Evolutionary conservation across 2,797 vertebrate genomes (phyloP), one percentile per base, ranked within the genome.

Genomic region (Tauraco hartlaubi): DNA sequence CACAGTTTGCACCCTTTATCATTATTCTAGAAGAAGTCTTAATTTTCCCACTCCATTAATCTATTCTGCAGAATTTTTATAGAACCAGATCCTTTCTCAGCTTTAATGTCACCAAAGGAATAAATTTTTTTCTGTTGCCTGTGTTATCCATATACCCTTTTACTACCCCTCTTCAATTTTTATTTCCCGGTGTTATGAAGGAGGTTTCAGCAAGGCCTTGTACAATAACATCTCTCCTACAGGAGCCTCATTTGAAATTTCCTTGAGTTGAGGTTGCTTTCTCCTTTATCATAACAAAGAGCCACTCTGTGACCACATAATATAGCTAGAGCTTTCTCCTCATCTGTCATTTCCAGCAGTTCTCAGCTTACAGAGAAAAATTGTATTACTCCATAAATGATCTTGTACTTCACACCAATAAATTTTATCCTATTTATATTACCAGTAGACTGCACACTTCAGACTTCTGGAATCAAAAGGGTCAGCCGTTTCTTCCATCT

Each of bases 341-440:
- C 85, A 68, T 92, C 52, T 71, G 44, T 91, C 64, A 85, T 91
- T 94, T 93, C 56, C 68, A 90, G 22, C 28, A 26, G 18, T 58
- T 91, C 37, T 88, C 68, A 88, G 41, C 6, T 92, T 77, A 49
- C 16, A 71, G 72, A 61, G 52, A 77, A 94, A 95, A 95, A 85
- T 25, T 44, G 4, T 31, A 54, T 83, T 63, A 58, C 19, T 80
- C 10, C n/a, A 79, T 87, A 91, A 92, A 44, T 1, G 12, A 77
- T 87, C 37, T 79, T 83, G 31, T 71, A 80, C 33, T 80, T 92
- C 52, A 69, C 31, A 92, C 48, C 41, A 79, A 89, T 85, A 89
- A 78, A 79, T 66, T 88, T 87, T 72, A 9, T 39, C 35, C 35
- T 75, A 69, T 82, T 87, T 92, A 23, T 92, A 35, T 73, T 78